Conservation (phyloP, 2,113 vertebrate genomes). For the Serilophus lunatus region DNA sequence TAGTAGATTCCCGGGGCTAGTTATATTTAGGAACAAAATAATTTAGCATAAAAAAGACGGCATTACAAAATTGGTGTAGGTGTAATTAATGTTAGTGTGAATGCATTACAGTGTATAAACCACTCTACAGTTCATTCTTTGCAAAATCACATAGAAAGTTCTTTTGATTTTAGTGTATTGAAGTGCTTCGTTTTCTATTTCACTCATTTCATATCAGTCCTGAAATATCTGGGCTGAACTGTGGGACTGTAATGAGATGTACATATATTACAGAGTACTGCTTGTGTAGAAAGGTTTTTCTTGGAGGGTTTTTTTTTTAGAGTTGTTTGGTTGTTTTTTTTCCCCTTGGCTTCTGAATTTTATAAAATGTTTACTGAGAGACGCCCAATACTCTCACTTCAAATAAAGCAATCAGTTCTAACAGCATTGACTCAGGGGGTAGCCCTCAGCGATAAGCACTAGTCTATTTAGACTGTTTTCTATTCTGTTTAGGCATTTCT, state of each 20-base stretch:
- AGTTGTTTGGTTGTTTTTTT: background rate
- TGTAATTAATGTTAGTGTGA: background rate
- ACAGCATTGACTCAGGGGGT: background rate
- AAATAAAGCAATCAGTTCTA: conserved; percentile 16
- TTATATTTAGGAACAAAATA: background rate
- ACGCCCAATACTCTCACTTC: background rate
- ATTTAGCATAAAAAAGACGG: background rate
- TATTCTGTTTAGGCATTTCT: conserved; percentile 45
- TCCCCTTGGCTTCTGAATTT: background rate
- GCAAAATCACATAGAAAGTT: background rate
- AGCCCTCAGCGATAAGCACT: background rate
- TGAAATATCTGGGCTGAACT: background rate
- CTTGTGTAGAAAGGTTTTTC: background rate
- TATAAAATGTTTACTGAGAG: background rate
- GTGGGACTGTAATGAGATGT: background rate
- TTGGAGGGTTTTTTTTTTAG: background rate
- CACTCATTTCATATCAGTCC: background rate
- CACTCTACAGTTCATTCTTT: background rate
- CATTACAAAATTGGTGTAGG: background rate
- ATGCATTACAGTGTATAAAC: background rate
- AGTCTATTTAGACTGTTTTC: conserved; percentile 30
- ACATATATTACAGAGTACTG: background rate
- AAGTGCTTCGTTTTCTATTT: background rate
- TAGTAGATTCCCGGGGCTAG: background rate
- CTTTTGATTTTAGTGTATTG: background rate